Evolutionary conservation across 2,113 vertebrate genomes (phyloP), one percentile per base, ranked within the genome.

Genomic region (Coptodon rendalli): DNA sequence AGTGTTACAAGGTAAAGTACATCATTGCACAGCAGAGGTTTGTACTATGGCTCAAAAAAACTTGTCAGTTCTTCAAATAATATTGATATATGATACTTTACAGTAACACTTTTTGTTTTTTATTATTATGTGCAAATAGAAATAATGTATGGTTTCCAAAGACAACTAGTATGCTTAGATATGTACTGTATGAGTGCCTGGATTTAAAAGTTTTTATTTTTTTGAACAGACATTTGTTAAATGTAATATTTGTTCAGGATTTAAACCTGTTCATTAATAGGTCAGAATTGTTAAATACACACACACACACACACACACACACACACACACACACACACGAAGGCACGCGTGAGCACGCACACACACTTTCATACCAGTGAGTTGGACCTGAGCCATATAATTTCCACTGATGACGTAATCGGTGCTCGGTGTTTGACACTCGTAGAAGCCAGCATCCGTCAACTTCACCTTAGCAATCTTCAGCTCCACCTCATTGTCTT

Each of bases 341-440:
- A n/a, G n/a, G n/a, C n/a, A n/a, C n/a, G n/a, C n/a, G n/a, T n/a
- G n/a, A n/a, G n/a, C n/a, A n/a, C n/a, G n/a, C 9, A 7, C 3
- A 38, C 29, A 34, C 57, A 22, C 4, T 24, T 40, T 6, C 91
- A 5, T 89, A 99, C 98, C 98, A 91, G 94, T 97, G 89, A 99
- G 97, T 83, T 97, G 95, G 82, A 99, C 98, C 4, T 93, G 92
- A n/a, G 97, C 97, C 22, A 97, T 91, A 48, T 99, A 99, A 97
- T 98, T 99, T 84, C 98, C 98, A 16, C 96, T 97, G 85, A 97
- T 94, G 3, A 96, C 95, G 22, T 97, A 97, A 52, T 99, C 98
- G 0, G 98, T 99, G 95, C 98, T 99, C 27, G 98, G 98, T 0
- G 98, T 99, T 2, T 94, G 96, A 13, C 98, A 99, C 73, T 92